Conservation (phyloP, 2,113 vertebrate species). For the Eidolon helvum region DNA sequence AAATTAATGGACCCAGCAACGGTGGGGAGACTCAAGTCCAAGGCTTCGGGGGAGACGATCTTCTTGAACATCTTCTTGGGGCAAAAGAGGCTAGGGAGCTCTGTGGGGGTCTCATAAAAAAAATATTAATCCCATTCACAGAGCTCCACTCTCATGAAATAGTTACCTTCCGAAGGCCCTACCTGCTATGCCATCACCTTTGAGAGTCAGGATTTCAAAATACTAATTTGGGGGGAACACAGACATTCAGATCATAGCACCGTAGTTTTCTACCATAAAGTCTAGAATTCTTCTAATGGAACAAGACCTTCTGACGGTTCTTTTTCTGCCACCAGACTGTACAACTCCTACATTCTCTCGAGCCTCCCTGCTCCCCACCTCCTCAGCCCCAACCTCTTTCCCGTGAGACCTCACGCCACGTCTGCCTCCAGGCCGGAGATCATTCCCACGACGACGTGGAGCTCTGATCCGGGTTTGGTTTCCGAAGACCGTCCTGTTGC, state of each 20-base stretch:
- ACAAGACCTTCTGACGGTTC: not conserved
- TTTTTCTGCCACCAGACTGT: not conserved
- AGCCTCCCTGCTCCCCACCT: not conserved
- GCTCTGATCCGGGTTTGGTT: not conserved
- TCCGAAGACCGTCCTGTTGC: not conserved
- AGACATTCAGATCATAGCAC: not conserved
- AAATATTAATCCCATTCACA: not conserved
- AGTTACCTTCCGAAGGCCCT: not conserved
- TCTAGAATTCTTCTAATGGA: not conserved
- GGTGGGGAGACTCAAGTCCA: not conserved
- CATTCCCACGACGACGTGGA: rapidly evolving
- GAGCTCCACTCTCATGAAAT: not conserved
- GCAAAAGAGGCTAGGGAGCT: not conserved
- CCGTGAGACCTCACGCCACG: rapidly evolving
- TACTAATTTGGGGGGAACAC: not conserved
- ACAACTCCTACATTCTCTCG: not conserved
- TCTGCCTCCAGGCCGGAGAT: not conserved
- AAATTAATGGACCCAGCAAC: not conserved
- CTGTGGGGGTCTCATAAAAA: not conserved
- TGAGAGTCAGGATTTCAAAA: not conserved
- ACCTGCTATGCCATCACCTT: not conserved
- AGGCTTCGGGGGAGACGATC: not conserved
- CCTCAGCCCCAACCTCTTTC: not conserved
- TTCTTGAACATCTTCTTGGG: not conserved
- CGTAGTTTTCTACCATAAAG: not conserved